A percentile compares a stretch with the other conserved stretches of the same genome.
These are phyloP conservation scores for Melanostigma gelatinosum DNA, from an alignment of 2,113 vertebrate genomes.

Conservation along the genomic window DNA sequence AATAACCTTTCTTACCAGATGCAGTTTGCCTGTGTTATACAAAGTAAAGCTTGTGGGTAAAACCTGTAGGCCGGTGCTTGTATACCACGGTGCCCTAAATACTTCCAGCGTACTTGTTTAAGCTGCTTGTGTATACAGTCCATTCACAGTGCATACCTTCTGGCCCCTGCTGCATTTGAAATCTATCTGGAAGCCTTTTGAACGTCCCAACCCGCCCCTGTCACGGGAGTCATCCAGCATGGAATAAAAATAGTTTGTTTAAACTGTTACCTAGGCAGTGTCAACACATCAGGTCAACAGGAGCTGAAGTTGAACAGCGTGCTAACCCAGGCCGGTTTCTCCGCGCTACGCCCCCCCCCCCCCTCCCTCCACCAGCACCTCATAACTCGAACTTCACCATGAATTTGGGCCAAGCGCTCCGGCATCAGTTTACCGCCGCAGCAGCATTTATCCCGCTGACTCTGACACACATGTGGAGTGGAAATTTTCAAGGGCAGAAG, in stretches of 20 bases:
- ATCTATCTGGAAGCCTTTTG: conserved; percentile 56
- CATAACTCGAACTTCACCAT: conserved; percentile 54
- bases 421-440: conserved; percentile 38
- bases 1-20: not conserved
- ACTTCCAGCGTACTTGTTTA: conserved; percentile 39
- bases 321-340: conserved; percentile 35
- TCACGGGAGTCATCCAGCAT: conserved; percentile 51
- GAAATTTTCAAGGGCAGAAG: conserved; percentile 68
- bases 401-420: conserved; percentile 49
- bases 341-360: not conserved
- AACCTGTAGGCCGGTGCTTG: conserved; percentile 8
- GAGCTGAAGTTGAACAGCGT: conserved; percentile 70
- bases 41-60: not conserved
- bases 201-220: conserved; percentile 53
- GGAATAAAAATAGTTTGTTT: conserved; percentile 78
- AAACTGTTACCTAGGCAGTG: conserved; percentile 79
- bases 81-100: conserved; percentile 56
- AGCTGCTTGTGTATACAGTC: conserved; percentile 56
- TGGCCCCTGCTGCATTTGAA: conserved; percentile 59
- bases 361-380: conserved; percentile 46
- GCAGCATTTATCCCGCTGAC: conserved; percentile 50
- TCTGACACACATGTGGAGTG: conserved; percentile 66
- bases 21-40: not conserved
- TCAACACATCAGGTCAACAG: conserved; percentile 80
- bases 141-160: conserved; percentile 53